phyloP scores from a whole-genome alignment of 2,113 vertebrate species.

The Gobio gobio region DNA sequence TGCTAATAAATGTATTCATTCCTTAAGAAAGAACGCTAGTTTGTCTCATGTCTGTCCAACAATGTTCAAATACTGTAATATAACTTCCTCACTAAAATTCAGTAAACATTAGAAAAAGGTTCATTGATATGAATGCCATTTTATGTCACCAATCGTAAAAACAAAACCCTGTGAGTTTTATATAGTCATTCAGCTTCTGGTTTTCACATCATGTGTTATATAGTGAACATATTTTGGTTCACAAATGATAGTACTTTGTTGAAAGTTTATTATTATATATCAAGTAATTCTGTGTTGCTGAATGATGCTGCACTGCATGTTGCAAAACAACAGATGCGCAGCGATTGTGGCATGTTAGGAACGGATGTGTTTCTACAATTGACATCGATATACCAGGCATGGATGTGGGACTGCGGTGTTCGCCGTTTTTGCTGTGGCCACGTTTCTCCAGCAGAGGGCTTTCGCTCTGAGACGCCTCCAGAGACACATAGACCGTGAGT shows the following conservation, averaged over 20 bases:
- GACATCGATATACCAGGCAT: slow-evolving; percentile 80
- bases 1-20: not conserved
- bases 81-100: not conserved
- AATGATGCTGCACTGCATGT: not conserved
- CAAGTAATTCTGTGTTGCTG: not conserved
- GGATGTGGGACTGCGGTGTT: slow-evolving; percentile 78
- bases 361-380: slow-evolving; percentile 14
- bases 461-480: slow-evolving; percentile 82
- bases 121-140: not conserved
- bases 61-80: not conserved
- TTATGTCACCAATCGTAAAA: not conserved
- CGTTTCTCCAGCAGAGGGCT: slow-evolving; percentile 80
- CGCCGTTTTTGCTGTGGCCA: slow-evolving; percentile 88
- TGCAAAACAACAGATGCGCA: too few relatives aligned
- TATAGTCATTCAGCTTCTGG: not conserved
- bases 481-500: slow-evolving; percentile 93
- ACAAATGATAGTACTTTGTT: not conserved
- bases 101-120: not conserved
- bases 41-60: not conserved
- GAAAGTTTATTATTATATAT: not conserved
- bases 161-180: not conserved
- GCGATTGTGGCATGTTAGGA: not conserved
- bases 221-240: not conserved
- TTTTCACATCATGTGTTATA: not conserved
- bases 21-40: not conserved